Percentiles rank a stretch among this genome's conserved stretches.
Conservation (phyloP, 2,888 invertebrate species). For the Caenorhabditis doughertyi region DNA sequence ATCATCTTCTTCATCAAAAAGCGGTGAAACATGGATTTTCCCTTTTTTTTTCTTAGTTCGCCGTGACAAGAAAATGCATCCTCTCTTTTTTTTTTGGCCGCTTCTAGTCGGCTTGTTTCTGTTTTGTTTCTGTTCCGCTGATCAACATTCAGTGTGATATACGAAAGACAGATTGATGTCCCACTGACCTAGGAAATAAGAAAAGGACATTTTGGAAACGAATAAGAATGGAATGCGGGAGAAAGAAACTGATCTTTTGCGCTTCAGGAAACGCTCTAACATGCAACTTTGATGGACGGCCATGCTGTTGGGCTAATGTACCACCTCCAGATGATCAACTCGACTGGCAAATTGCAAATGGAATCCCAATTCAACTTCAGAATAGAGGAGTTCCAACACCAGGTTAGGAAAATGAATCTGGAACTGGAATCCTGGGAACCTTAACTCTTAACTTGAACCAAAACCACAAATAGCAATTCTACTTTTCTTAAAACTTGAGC, state of each 20-base stretch:
- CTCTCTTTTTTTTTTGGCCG: constrained; percentile 1
- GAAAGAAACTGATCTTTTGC: constrained; percentile 21
- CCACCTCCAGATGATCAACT: constrained; percentile 82
- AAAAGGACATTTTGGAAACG: constrained; percentile 30
- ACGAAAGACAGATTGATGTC: constrained; percentile 44
- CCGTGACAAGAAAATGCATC: constrained; percentile 29
- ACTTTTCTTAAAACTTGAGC: no score
- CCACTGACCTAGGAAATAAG: constrained; percentile 49
- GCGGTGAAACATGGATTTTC: constrained; percentile 2
- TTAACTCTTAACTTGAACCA: no score
- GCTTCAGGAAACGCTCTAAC: constrained; percentile 72
- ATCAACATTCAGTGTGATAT: constrained; percentile 38
- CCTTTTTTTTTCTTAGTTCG: constrained; percentile 1
- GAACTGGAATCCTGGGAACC: neutral
- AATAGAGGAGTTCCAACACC: constrained; percentile 67
- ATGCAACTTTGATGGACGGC: constrained; percentile 80
- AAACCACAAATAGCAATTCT: no score
- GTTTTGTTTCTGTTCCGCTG: constrained; percentile 29
- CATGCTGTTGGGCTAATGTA: constrained; percentile 82
- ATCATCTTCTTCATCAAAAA: no score
- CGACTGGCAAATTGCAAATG: constrained; percentile 81
- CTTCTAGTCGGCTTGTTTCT: neutral
- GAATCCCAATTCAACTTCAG: constrained; percentile 73
- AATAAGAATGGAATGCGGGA: constrained; percentile 30
- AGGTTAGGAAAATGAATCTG: constrained; percentile 34